Conservation (phyloP, 2,113 vertebrate species). For the Entomyzon cyanotis region DNA sequence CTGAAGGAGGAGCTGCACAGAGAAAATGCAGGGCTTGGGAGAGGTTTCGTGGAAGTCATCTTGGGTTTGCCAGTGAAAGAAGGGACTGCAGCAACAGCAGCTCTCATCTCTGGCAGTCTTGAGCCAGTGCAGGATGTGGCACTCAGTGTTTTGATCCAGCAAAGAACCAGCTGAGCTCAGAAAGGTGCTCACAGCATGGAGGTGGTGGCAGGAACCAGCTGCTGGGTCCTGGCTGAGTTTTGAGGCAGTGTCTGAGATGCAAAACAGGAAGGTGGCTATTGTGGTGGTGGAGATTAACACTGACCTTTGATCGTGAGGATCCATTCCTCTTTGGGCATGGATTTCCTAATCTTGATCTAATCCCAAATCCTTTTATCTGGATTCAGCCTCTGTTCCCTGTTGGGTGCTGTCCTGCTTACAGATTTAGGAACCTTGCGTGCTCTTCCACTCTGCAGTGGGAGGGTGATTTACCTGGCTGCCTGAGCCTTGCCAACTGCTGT, state of each 20-base stretch:
- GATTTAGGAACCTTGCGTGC: background rate
- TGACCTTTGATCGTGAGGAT: background rate
- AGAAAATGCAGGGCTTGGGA: background rate
- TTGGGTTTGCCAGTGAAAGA: background rate
- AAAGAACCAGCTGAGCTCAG: background rate
- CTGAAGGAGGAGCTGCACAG: background rate
- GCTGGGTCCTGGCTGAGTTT: background rate
- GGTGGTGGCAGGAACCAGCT: background rate
- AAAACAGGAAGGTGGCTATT: background rate
- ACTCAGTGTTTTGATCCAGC: background rate
- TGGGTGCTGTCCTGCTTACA: fast-evolving
- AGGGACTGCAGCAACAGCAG: background rate
- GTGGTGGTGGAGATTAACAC: background rate
- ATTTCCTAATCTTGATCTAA: background rate
- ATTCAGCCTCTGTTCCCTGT: background rate
- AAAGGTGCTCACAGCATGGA: background rate
- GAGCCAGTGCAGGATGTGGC: background rate
- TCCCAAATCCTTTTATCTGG: background rate
- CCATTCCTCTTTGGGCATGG: background rate
- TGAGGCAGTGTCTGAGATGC: background rate
- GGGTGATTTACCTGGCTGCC: background rate
- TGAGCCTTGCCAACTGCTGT: background rate
- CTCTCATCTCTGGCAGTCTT: background rate
- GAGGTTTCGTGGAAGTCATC: background rate
- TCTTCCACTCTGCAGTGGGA: background rate